These are phyloP conservation scores for Sarcophaga bullata DNA, from an alignment of 1,140 invertebrate species.

Conservation along the genomic window DNA sequence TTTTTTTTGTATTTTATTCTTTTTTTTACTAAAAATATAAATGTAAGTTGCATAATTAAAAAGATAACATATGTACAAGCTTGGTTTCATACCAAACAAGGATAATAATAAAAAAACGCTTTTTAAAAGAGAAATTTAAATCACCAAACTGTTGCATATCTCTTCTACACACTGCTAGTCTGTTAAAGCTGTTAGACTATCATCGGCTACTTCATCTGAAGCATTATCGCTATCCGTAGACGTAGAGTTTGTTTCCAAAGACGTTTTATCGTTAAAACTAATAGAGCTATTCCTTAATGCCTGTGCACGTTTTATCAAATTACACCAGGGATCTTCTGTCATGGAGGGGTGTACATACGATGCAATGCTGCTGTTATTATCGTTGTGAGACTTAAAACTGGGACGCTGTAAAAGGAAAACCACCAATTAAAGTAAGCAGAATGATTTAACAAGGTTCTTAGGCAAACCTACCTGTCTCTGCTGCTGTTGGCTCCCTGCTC, in stretches of 20 bases:
- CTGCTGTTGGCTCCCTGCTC: neutral
- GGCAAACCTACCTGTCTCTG: neutral
- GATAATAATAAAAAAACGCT: neutral
- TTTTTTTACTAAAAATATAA: no score
- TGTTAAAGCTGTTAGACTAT: neutral
- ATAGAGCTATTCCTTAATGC: slow-evolving; percentile 51
- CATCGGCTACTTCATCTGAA: neutral
- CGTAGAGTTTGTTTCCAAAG: neutral
- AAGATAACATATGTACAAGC: no score
- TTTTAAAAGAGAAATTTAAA: neutral
- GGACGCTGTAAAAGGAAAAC: neutral
- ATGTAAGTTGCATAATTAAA: no score
- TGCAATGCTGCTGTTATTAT: neutral
- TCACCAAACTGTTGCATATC: neutral
- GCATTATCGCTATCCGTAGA: slow-evolving; percentile 1
- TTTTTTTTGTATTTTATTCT: no score
- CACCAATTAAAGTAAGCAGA: neutral
- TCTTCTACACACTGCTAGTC: neutral
- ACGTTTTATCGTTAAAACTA: neutral
- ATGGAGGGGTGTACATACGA: slow-evolving; percentile 58
- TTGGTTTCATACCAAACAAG: no score
- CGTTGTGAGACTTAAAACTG: neutral
- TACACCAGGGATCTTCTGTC: slow-evolving; percentile 60
- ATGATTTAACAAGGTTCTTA: no score
- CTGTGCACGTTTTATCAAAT: slow-evolving; percentile 54